Percentiles rank a stretch among this genome's conserved stretches.
phyloP scores from a whole-genome alignment of 2,113 vertebrate species.

The Mirza zaza region DNA sequence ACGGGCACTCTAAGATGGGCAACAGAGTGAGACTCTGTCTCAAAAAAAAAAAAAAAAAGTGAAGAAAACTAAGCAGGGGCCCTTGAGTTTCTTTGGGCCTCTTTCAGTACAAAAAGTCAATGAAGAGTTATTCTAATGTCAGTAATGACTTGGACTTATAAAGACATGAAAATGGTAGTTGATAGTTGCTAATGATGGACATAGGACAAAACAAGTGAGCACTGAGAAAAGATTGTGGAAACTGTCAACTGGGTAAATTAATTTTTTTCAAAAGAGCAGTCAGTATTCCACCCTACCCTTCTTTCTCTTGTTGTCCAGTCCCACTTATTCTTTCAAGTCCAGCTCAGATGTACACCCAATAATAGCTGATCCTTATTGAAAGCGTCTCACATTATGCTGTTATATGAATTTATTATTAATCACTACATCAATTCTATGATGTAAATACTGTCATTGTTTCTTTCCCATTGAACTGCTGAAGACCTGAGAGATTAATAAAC shows the following conservation, averaged over 20 bases:
- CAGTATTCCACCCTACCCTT: not conserved
- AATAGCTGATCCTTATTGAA: not conserved
- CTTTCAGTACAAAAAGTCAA: not conserved
- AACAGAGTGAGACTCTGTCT: too few species aligned
- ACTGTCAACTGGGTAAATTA: not conserved
- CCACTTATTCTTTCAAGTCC: not conserved
- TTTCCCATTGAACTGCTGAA: not conserved
- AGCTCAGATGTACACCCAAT: not conserved
- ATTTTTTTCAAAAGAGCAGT: not conserved
- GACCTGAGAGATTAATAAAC: not conserved
- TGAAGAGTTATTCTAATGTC: not conserved
- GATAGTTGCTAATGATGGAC: not conserved
- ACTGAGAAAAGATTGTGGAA: not conserved
- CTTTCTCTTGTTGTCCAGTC: not conserved
- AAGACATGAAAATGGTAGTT: not conserved
- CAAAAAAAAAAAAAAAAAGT: not conserved
- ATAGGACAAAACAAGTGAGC: not conserved
- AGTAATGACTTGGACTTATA: not conserved
- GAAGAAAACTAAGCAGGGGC: not conserved
- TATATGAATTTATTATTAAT: not conserved
- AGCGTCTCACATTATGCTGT: not conserved
- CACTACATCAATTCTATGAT: not conserved
- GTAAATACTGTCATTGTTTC: not conserved
- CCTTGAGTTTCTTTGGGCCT: not conserved
- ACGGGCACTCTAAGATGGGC: too few species aligned